A percentile compares a stretch with the other conserved stretches of the same genome.
Evolutionary conservation across 2,888 invertebrate species (phyloP).

Genomic region (Neuroscelio doddi): DNA sequence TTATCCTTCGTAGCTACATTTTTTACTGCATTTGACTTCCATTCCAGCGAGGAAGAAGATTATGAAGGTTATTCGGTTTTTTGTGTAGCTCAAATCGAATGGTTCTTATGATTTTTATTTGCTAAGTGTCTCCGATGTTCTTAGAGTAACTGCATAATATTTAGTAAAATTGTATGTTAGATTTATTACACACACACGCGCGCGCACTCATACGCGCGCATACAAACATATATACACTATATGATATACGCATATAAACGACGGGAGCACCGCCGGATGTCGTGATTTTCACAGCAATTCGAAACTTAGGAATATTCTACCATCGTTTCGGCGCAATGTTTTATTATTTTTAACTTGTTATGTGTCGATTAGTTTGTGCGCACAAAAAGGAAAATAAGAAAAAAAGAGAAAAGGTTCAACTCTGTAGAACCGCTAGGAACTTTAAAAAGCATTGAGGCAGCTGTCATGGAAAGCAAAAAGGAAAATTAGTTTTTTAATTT

Average conservation of each 20-base stretch:
- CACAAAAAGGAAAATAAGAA: slow-evolving; percentile 24
- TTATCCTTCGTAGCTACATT: slow-evolving; percentile 31
- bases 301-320: slow-evolving; percentile 4
- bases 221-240: slow-evolving; percentile 6
- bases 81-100: neutral
- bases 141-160: slow-evolving; percentile 25
- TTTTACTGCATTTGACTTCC: slow-evolving; percentile 42
- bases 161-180: slow-evolving; percentile 29
- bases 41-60: slow-evolving; percentile 25
- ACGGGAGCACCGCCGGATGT: slow-evolving; percentile 16
- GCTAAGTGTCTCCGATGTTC: slow-evolving; percentile 36
- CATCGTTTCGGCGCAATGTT: slow-evolving; percentile 15
- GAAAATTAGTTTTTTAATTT: slow-evolving; percentile 67
- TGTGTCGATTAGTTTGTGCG: slow-evolving; percentile 30
- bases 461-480: slow-evolving; percentile 69
- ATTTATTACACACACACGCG: slow-evolving; percentile 35
- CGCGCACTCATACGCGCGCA: no score
- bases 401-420: slow-evolving; percentile 52
- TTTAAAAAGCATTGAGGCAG: slow-evolving; percentile 71
- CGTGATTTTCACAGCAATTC: slow-evolving; percentile 14
- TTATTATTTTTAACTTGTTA: slow-evolving; percentile 15
- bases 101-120: slow-evolving; percentile 4
- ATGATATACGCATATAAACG: slow-evolving; percentile 19
- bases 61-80: slow-evolving; percentile 18
- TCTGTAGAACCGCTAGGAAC: slow-evolving; percentile 70